Conservation (phyloP, 1,140 invertebrate species). For the Calliopsis andreniformis region DNA sequence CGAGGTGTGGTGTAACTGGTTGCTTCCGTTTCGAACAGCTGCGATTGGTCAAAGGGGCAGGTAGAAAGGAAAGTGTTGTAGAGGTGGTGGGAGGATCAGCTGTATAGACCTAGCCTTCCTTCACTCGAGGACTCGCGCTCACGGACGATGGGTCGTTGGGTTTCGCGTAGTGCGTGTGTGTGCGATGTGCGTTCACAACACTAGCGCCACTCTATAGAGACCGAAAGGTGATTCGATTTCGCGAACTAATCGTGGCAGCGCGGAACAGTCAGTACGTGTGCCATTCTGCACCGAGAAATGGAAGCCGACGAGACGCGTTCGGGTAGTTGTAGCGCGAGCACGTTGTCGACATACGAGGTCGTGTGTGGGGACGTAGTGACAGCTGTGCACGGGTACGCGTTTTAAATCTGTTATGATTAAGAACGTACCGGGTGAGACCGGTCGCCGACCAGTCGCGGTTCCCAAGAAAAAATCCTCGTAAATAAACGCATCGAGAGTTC, state of each 20-base stretch:
- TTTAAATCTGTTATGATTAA: conserved; percentile 73
- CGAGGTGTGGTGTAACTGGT: background rate
- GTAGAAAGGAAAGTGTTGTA: background rate
- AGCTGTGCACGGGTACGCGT: conserved; percentile 54
- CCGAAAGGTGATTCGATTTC: conserved; percentile 66
- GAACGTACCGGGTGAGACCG: conserved; percentile 62
- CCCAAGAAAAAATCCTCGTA: conserved; percentile 50
- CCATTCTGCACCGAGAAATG: conserved; percentile 76
- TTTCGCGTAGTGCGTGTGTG: conserved; percentile 1
- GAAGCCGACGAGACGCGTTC: conserved; percentile 71
- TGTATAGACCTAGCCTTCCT: conserved; percentile 56
- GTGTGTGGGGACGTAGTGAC: conserved; percentile 56
- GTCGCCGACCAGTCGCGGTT: conserved; percentile 69
- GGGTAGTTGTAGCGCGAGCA: conserved; percentile 50
- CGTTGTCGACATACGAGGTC: conserved; percentile 59
- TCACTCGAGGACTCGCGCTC: background rate
- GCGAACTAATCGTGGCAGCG: conserved; percentile 64
- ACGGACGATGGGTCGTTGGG: background rate
- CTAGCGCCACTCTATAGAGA: conserved; percentile 66
- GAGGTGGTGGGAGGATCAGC: conserved; percentile 58
- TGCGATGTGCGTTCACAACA: conserved; percentile 26
- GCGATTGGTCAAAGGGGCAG: background rate
- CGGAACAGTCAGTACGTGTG: conserved; percentile 68
- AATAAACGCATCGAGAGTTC: conserved; percentile 8
- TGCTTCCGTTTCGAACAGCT: background rate